Evolutionary conservation across 2,113 vertebrate species (phyloP).

Genomic region (Lophius piscatorius): DNA sequence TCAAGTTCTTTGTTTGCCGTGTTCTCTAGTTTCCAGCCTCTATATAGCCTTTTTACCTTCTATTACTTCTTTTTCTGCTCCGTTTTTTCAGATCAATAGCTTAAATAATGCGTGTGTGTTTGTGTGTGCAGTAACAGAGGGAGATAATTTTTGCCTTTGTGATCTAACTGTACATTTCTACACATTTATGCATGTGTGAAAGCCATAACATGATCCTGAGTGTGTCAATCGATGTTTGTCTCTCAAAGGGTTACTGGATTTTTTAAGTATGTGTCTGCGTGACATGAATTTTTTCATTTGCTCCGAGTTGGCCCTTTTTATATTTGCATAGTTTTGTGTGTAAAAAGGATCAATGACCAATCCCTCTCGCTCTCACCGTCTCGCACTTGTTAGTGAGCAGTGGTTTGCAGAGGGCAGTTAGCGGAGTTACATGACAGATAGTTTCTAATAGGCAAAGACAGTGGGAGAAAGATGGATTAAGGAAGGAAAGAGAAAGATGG

Average conservation of each 20-base stretch:
- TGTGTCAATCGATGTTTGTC: neutral
- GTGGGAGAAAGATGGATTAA: conserved; percentile 18
- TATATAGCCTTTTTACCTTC: conserved; percentile 28
- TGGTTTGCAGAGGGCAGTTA: conserved; percentile 39
- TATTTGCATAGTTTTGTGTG: neutral
- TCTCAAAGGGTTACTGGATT: neutral
- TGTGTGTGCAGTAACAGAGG: neutral
- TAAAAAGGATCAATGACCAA: too few relatives aligned
- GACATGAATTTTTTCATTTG: neutral
- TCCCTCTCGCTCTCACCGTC: too few relatives aligned
- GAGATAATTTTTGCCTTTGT: neutral
- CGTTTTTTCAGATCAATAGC: conserved; percentile 40
- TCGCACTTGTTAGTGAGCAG: conserved; percentile 1
- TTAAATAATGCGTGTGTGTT: conserved; percentile 6
- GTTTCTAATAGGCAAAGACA: conserved; percentile 11
- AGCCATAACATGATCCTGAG: neutral
- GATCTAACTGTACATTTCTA: neutral
- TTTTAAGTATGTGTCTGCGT: neutral
- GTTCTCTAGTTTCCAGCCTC: neutral
- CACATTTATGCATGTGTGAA: too few relatives aligned
- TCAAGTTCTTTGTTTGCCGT: too few relatives aligned
- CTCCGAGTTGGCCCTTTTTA: neutral
- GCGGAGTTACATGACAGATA: conserved; percentile 26
- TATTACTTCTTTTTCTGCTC: conserved; percentile 43
- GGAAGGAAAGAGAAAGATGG: conserved; percentile 20